A percentile compares a stretch with the other conserved stretches of the same genome.
These are phyloP conservation scores for Hartigia nigra DNA, from an alignment of 2,888 invertebrate species.

Conservation along the genomic window DNA sequence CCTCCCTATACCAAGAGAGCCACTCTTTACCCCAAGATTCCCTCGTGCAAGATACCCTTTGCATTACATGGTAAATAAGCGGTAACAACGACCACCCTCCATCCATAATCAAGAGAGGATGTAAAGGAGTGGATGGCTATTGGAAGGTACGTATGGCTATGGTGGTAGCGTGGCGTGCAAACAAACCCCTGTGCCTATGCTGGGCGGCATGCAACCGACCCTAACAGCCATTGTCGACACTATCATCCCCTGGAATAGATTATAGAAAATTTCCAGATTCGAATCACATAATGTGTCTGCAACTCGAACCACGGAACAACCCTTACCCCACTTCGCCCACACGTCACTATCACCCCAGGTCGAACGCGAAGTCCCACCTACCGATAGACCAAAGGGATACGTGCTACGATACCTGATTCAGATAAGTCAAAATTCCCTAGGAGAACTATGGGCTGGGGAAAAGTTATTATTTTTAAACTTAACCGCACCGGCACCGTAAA, in stretches of 20 bases:
- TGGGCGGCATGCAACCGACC: slow-evolving; percentile 27
- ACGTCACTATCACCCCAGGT: not conserved
- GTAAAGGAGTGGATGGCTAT: not conserved
- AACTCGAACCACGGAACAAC: slow-evolving; percentile 23
- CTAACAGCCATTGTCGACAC: slow-evolving; percentile 44
- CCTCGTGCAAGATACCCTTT: slow-evolving; percentile 35
- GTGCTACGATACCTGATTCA: not conserved
- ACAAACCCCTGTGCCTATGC: slow-evolving; percentile 21
- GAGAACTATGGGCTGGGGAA: not conserved
- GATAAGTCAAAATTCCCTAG: not conserved
- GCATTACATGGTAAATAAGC: slow-evolving; percentile 54
- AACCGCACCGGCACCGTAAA: not conserved
- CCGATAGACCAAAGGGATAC: not conserved
- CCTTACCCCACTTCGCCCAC: not conserved
- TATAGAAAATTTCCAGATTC: slow-evolving; percentile 51
- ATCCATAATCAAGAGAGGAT: slow-evolving; percentile 32
- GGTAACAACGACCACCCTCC: slow-evolving; percentile 43
- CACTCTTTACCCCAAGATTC: slow-evolving; percentile 6
- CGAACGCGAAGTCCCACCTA: not conserved
- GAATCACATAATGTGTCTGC: slow-evolving; percentile 42
- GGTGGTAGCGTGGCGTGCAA: slow-evolving; percentile 29
- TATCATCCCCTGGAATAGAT: slow-evolving; percentile 50
- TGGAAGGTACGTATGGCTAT: not conserved
- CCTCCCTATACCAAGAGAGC: slow-evolving; percentile 9
- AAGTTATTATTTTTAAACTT: not conserved